Conservation (phyloP, 2,888 invertebrate genomes). For the Caenorhabditis panamensis region DNA sequence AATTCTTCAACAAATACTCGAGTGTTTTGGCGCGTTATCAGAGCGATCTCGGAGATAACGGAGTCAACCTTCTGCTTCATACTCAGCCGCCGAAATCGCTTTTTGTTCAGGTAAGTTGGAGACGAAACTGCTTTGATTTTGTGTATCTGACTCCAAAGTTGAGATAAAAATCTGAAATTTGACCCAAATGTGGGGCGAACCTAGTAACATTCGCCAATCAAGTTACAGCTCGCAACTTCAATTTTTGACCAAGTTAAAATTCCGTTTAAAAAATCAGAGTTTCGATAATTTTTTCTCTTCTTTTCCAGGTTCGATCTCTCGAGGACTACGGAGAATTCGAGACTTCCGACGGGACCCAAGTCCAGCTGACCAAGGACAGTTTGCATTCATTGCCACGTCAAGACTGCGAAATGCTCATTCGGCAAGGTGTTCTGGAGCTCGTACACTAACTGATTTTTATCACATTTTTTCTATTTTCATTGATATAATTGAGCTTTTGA, state of each 20-base stretch:
- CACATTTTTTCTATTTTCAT: neutral
- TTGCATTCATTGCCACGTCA: conserved; percentile 83
- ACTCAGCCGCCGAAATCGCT: conserved; percentile 86
- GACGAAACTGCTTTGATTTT: too few species aligned
- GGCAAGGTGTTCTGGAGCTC: conserved; percentile 75
- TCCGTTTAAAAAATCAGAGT: too few species aligned
- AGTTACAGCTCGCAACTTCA: too few species aligned
- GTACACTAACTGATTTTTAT: conserved; percentile 41
- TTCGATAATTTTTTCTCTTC: too few species aligned
- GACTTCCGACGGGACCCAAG: conserved; percentile 92
- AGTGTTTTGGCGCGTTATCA: conserved; percentile 81
- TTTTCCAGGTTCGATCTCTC: conserved; percentile 85
- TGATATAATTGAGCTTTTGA: too few species aligned
- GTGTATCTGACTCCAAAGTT: too few species aligned
- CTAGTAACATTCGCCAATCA: too few species aligned
- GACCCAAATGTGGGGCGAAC: too few species aligned
- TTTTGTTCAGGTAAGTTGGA: too few species aligned
- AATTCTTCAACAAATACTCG: conserved; percentile 91
- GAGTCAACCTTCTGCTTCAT: conserved; percentile 59
- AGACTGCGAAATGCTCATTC: conserved; percentile 78
- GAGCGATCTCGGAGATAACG: conserved; percentile 37
- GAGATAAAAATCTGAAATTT: too few species aligned
- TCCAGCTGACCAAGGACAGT: conserved; percentile 91
- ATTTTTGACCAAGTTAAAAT: too few species aligned
- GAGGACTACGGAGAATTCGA: conserved; percentile 95